Base-by-base conservation (phyloP, 1,140 invertebrate genomes). In the Meloidogyne chitwoodi region DNA sequence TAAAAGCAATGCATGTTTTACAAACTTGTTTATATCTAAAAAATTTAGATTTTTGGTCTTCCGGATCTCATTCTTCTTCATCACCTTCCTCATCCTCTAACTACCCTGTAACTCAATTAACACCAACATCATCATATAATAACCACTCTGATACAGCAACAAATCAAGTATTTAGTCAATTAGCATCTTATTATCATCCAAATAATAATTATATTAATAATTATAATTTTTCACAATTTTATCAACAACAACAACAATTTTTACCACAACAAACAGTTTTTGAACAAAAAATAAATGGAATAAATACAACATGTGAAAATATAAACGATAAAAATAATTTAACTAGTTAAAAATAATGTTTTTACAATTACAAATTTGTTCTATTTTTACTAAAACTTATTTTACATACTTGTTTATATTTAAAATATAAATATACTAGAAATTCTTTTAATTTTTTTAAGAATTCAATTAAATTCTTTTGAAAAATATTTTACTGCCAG, bases 171-270 rank as follows among this genome's bases (percentile, higher is more conserved):
- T 63, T 73, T 19, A 64, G 19, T n/a, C 24, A 61, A 24, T 16
- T 63, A 61, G 22, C 71, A 34, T 61, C 71, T 2, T 44, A 44
- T 63, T 73, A 73, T 38, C 19, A 72, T 31, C 70, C 48, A 16
- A 73, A 73, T 14, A 73, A 73, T 63, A 61, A 73, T 64, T 26
- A 73, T 48, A 38, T 8, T 38, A 38, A 38, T 38, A 38, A 38
- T 38, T 38, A 38, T 10, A 38, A 38, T 38, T 38, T 38, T 38
- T 10, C 34, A 38, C 34, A 3, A 38, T 26, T 41, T 11, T n/a
- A 14, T 24, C 8, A 44, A 6, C 71, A 72, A 62, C 69, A 72
- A 22, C 44, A 56, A 56, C 48, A 56, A 56, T 56, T n/a, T 56
- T 3, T n/a, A n/a, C n/a, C 48, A 29, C 68, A 38, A 22, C 29